Base-by-base conservation (phyloP, 64 coral and sea anemone genomes). In the Stylophora pistillata region DNA sequence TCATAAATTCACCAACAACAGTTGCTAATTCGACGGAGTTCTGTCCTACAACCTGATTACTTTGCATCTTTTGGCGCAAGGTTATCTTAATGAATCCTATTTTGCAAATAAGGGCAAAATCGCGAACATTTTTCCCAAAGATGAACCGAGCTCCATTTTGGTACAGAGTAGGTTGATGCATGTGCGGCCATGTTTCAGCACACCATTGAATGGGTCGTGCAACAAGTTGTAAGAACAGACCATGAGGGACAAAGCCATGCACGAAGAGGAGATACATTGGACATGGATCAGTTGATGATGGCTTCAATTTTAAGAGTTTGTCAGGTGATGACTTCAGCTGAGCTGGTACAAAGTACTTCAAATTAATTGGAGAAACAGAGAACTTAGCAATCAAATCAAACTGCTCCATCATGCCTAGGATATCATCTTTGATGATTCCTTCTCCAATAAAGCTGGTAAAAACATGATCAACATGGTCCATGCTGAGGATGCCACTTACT, bases 211-310 rank as follows among this genome's bases (percentile, higher is more conserved):
- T 86, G 56, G 71, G n/a, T 71, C 47, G 65, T 47, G 82, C 68
- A 11, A 86, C 66, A 21, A 86, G 58, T 21, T 13, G 25, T 2
- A 16, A 30, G 29, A 69, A 86, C 5, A 86, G n/a, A 47, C 82
- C 82, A 71, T 86, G 82, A 23, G 82, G 82, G 28, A 87, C 68
- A 74, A 87, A 87, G 37, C 85, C 85, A 58, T 72, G 65, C 7
- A 74, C 30, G 30, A 74, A 87, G 34, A 72, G 47, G 21, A 87
- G 10, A 75, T 87, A 87, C 69, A 87, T 15, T 9, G 85, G 21
- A 70, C 85, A 87, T 72, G 85, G 68, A 34, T 74, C 85, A 53
- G 52, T 16, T 9, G 10, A 12, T 6, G 85, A 74, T 18, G 85
- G 85, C 20, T 13, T 16, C 28, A 87, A 16, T 30, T 72, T 69